Percentiles rank a stretch among this genome's conserved stretches.
phyloP scores from a whole-genome alignment of 2,888 invertebrate genomes.

The Rhabditophanes sp. region DNA sequence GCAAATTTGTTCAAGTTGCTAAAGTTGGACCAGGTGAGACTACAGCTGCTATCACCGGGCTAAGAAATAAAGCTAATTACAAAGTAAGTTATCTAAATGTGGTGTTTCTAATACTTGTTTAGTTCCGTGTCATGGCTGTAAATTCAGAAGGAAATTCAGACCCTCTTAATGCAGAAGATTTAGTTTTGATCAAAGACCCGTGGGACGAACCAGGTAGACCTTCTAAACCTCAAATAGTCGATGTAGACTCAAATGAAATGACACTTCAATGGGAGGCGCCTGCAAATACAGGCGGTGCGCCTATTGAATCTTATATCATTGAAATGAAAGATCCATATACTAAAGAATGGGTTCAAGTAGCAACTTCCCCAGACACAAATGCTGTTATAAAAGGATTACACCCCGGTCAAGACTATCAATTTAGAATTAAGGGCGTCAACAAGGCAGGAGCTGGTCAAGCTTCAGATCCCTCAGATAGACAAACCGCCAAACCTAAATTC shows the following conservation, averaged over 20 bases:
- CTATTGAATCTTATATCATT: constrained; percentile 55
- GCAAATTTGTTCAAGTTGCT: constrained; percentile 63
- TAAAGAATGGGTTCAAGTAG: constrained; percentile 49
- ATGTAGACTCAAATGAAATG: constrained; percentile 81
- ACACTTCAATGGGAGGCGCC: constrained; percentile 79
- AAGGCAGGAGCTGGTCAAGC: constrained; percentile 72
- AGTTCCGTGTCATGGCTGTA: constrained; percentile 66
- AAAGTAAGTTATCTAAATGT: too few species aligned
- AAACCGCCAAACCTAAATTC: constrained; percentile 80
- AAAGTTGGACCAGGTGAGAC: constrained; percentile 56
- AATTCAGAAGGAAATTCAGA: constrained; percentile 85
- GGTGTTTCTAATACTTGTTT: too few species aligned
- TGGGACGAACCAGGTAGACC: constrained; percentile 64
- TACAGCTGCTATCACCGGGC: constrained; percentile 52
- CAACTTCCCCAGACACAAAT: constrained; percentile 45
- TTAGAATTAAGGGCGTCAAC: constrained; percentile 69
- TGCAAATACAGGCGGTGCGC: constrained; percentile 57
- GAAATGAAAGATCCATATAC: constrained; percentile 70
- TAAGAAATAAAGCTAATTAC: constrained; percentile 62
- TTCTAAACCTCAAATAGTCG: constrained; percentile 69
- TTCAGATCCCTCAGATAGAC: constrained; percentile 76
- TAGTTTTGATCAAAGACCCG: constrained; percentile 61
- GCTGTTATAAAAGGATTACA: constrained; percentile 60
- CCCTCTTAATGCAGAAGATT: constrained; percentile 65
- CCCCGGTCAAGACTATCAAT: constrained; percentile 78